Evolutionary conservation across 2,888 invertebrate genomes (phyloP).

Genomic region (Apomyelois bistriatella): DNA sequence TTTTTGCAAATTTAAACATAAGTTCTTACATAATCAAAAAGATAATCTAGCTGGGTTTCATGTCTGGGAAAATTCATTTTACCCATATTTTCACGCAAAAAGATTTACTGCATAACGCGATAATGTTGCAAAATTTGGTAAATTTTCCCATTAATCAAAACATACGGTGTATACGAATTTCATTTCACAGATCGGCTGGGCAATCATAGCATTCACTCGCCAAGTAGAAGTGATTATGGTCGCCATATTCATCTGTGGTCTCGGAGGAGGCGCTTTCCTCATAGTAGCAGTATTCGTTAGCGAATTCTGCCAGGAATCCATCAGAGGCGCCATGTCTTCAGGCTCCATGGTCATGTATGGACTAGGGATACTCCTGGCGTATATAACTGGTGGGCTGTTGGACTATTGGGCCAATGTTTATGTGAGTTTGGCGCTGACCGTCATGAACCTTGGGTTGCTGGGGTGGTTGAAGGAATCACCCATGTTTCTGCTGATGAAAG

Average conservation of each 20-base stretch:
- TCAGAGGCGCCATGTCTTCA: conserved; percentile 44
- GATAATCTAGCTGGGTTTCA: too few relatives aligned
- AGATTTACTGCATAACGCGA: too few relatives aligned
- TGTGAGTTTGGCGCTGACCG: conserved; percentile 28
- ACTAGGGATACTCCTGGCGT: conserved; percentile 41
- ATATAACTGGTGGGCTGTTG: conserved; percentile 39
- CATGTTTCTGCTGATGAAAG: conserved; percentile 37
- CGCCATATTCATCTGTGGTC: conserved; percentile 41
- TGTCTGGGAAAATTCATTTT: too few relatives aligned
- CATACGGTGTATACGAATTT: too few relatives aligned
- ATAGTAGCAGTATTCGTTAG: conserved; percentile 37
- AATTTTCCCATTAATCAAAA: too few relatives aligned
- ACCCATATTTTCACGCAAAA: too few relatives aligned
- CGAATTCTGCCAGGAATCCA: conserved; percentile 45
- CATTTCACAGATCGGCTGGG: conserved; percentile 36
- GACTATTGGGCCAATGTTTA: conserved; percentile 40
- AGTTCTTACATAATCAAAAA: too few relatives aligned
- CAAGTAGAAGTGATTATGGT: conserved; percentile 37
- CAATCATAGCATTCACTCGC: conserved; percentile 27
- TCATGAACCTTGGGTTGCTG: conserved; percentile 28
- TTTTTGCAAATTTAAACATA: too few relatives aligned
- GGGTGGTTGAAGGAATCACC: conserved; percentile 41
- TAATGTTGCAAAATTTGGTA: too few relatives aligned
- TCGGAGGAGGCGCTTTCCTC: conserved; percentile 35
- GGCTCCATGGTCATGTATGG: conserved; percentile 37